A percentile compares a stretch with the other conserved stretches of the same genome.
phyloP scores from a whole-genome alignment of 2,797 vertebrate species.

The Loriculus beryllinus region DNA sequence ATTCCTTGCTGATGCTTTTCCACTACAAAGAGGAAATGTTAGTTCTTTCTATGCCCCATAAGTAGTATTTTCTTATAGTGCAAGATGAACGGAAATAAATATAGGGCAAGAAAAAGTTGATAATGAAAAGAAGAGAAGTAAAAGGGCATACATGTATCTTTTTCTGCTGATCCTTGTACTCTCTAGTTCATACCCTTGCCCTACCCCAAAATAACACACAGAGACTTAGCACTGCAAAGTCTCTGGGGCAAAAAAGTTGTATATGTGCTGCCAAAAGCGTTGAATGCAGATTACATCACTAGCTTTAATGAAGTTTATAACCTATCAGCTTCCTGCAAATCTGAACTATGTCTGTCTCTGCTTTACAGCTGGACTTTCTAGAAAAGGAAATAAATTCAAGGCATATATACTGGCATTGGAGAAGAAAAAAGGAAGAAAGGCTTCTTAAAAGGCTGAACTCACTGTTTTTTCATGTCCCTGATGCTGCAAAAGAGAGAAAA shows the following conservation, averaged over 20 bases:
- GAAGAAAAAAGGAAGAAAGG: conserved; percentile 79
- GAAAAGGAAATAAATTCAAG: conserved; percentile 78
- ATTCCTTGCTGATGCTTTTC: not conserved
- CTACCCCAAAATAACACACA: not conserved
- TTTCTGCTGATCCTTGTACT: not conserved
- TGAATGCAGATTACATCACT: not conserved
- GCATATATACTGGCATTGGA: conserved; percentile 77
- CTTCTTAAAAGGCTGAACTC: conserved; percentile 76
- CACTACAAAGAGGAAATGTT: not conserved
- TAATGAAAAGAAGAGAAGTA: too few relatives aligned
- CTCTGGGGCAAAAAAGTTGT: not conserved
- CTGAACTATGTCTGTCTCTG: not conserved
- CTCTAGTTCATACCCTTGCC: not conserved
- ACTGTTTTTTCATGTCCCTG: conserved; percentile 62
- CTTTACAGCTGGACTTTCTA: conserved; percentile 77
- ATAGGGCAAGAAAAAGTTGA: too few relatives aligned
- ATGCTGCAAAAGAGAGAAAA: conserved; percentile 19
- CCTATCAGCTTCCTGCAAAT: not conserved
- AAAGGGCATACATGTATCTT: too few relatives aligned
- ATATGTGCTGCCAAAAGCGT: not conserved
- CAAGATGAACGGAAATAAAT: not conserved
- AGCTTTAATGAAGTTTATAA: not conserved
- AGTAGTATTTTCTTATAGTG: not conserved
- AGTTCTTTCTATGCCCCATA: not conserved
- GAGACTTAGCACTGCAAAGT: not conserved